Evolutionary conservation across 92 coral and sea anemone species (phyloP).

Genomic region (Blastomussa wellsi): DNA sequence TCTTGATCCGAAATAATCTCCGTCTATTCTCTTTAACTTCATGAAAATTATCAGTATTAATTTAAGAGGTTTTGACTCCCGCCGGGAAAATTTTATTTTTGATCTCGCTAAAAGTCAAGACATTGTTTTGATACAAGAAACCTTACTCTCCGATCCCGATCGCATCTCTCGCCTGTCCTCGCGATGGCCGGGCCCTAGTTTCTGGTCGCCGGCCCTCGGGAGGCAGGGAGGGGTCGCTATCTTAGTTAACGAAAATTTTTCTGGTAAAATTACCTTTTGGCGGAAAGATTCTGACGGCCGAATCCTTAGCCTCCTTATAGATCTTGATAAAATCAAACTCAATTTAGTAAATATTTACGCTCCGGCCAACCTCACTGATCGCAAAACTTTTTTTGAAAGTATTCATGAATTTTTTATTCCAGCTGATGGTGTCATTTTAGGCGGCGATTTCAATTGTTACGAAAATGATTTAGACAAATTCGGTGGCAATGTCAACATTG

Average conservation of each 20-base stretch:
- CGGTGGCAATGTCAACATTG: conserved; percentile 14
- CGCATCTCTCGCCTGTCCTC: background rate
- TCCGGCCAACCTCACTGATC: conserved; percentile 34
- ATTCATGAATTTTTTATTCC: conserved; percentile 31
- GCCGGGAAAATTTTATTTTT: background rate
- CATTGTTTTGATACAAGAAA: conserved; percentile 21
- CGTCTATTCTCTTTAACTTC: background rate
- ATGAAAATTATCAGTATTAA: background rate
- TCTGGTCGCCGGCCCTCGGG: conserved; percentile 39
- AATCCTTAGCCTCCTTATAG: background rate
- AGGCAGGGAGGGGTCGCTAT: conserved; percentile 24
- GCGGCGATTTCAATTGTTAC: conserved; percentile 53
- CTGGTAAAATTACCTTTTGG: background rate
- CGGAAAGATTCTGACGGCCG: conserved; percentile 31
- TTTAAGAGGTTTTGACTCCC: background rate
- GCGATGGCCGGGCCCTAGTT: conserved; percentile 18
- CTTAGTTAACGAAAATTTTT: background rate
- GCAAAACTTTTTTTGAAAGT: conserved; percentile 23
- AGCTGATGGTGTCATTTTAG: background rate
- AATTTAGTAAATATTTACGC: conserved; percentile 45
- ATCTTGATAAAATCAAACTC: background rate
- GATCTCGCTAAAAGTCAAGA: background rate
- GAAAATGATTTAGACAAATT: conserved; percentile 26
- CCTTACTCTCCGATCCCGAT: background rate
- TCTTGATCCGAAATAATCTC: no score